Evolutionary conservation across 1,140 invertebrate species (phyloP).

Genomic region (Drosophila nigrodunni): DNA sequence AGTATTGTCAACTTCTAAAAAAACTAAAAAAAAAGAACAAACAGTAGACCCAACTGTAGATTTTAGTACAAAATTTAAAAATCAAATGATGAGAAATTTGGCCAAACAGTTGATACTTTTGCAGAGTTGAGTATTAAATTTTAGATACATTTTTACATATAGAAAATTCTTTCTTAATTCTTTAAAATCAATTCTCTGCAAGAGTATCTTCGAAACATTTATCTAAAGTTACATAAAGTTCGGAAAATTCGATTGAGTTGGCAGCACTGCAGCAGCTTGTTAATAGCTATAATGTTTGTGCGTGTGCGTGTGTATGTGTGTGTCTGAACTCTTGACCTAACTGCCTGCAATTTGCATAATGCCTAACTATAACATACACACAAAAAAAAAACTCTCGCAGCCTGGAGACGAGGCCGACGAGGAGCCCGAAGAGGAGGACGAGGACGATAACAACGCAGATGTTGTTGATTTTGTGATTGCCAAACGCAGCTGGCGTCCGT

Average conservation of each 20-base stretch:
- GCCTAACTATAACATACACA: slow-evolving; percentile 44
- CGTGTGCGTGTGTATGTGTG: slow-evolving; percentile 15
- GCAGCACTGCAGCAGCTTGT: slow-evolving; percentile 57
- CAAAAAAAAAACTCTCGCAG: slow-evolving; percentile 28
- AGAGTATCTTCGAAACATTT: background rate
- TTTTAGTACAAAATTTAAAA: slow-evolving; percentile 18
- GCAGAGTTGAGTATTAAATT: background rate
- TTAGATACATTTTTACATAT: background rate
- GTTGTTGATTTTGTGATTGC: slow-evolving; percentile 69
- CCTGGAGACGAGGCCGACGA: slow-evolving; percentile 77
- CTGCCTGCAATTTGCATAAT: slow-evolving; percentile 29
- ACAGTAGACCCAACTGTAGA: slow-evolving; percentile 43
- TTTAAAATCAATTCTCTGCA: background rate
- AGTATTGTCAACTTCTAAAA: slow-evolving; percentile 70
- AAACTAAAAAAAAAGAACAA: slow-evolving; percentile 11
- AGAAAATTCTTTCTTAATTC: too few relatives aligned
- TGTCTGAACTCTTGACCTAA: slow-evolving; percentile 39
- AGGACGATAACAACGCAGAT: slow-evolving; percentile 54
- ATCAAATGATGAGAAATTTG: background rate
- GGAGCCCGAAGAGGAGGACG: slow-evolving; percentile 67
- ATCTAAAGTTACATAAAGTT: background rate
- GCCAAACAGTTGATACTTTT: background rate
- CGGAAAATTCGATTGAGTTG: slow-evolving; percentile 40
- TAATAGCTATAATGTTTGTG: slow-evolving; percentile 13
- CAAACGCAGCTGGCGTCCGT: slow-evolving; percentile 62